Percentiles rank a stretch among this genome's conserved stretches.
Conservation (phyloP, 2,113 vertebrate genomes). For the Neolamprologus falcicula region DNA sequence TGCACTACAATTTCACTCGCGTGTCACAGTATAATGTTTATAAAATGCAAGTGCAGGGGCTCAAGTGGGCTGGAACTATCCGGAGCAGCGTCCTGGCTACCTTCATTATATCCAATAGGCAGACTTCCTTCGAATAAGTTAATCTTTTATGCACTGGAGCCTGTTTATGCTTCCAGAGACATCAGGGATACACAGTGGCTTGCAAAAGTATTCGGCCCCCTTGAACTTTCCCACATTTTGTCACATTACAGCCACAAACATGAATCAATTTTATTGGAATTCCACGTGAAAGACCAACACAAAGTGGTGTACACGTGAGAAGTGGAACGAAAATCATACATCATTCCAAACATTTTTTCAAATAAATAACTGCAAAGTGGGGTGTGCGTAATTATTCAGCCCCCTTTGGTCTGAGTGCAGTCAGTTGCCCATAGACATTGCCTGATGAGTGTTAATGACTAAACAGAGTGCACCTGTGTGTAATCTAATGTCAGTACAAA, state of each 20-base stretch:
- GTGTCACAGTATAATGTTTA: neutral
- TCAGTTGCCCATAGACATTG: neutral
- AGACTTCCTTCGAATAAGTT: neutral
- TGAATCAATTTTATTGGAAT: neutral
- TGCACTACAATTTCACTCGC: neutral
- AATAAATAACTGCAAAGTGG: rapidly evolving
- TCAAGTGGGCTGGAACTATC: neutral
- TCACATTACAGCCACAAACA: neutral
- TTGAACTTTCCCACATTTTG: neutral
- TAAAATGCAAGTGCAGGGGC: neutral
- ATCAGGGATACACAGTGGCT: neutral
- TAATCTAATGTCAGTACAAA: neutral
- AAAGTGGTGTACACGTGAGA: rapidly evolving
- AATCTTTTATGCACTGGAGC: neutral
- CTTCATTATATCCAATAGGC: neutral
- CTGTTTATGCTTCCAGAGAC: neutral
- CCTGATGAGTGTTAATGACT: neutral
- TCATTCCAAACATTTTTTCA: neutral
- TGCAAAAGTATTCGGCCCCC: rapidly evolving
- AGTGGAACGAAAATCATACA: rapidly evolving
- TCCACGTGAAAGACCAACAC: rapidly evolving
- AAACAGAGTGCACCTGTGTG: rapidly evolving
- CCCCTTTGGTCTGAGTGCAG: neutral
- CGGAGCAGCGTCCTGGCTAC: neutral
- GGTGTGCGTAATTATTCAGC: rapidly evolving